Conservation (phyloP, 92 coral and sea anemone genomes). For the Phenganax subtilis region DNA sequence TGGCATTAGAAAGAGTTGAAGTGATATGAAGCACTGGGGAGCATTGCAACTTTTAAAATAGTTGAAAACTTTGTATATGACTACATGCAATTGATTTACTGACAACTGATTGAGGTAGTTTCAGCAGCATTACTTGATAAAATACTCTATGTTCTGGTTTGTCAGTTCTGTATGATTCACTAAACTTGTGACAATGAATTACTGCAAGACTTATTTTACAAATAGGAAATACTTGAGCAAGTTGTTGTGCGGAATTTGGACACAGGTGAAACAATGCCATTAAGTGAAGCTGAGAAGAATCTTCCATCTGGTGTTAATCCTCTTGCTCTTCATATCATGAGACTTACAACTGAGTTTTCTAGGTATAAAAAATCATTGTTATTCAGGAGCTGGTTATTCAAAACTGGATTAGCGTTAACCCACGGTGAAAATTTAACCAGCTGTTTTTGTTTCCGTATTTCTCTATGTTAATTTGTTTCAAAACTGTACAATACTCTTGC, state of each 20-base stretch:
- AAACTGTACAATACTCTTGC: too few species aligned
- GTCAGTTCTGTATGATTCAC: too few species aligned
- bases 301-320: constrained; percentile 93
- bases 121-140: too few species aligned
- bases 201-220: not conserved
- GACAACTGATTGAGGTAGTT: too few species aligned
- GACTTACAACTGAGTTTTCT: constrained; percentile 85
- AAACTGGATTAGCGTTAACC: too few species aligned
- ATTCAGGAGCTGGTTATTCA: too few species aligned
- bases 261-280: constrained; percentile 90
- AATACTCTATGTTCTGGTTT: too few species aligned
- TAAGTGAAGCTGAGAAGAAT: constrained; percentile 85
- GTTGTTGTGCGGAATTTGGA: constrained; percentile 89
- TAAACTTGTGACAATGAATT: too few species aligned
- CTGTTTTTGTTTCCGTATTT: too few species aligned
- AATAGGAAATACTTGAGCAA: constrained; percentile 88
- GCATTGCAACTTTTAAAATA: not conserved
- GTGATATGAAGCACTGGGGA: not conserved
- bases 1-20: not conserved
- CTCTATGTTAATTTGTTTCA: too few species aligned
- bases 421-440: too few species aligned
- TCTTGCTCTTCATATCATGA: constrained; percentile 84
- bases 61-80: not conserved
- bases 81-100: too few species aligned
- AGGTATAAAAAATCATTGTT: constrained; percentile 50